phyloP scores from a whole-genome alignment of 2,888 invertebrate genomes.

The Mimas tiliae region DNA sequence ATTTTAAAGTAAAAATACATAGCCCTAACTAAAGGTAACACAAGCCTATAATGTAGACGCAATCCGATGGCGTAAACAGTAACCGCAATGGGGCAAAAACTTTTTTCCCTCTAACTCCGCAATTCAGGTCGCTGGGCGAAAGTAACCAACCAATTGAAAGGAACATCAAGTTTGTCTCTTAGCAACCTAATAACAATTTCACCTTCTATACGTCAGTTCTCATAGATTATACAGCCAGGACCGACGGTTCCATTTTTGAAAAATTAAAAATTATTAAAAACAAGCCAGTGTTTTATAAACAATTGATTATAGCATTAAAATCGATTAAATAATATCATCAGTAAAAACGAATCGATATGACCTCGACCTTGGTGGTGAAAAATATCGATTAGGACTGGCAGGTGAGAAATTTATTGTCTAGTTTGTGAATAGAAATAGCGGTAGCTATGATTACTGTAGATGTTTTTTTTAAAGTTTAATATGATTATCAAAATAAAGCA shows the following conservation, averaged over 20 bases:
- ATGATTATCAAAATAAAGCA: too few relatives aligned
- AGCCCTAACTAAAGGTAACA: not conserved
- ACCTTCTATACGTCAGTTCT: constrained; percentile 33
- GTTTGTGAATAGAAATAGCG: not conserved
- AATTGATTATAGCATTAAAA: not conserved
- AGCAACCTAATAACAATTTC: constrained; percentile 69
- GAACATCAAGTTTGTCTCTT: constrained; percentile 45
- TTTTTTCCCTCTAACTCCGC: constrained; percentile 10
- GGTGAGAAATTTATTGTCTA: constrained; percentile 37
- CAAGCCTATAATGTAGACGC: not conserved
- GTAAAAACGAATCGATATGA: constrained; percentile 39
- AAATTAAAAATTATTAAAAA: constrained; percentile 15
- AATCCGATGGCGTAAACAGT: not conserved
- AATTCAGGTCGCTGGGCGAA: constrained; percentile 26
- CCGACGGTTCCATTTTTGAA: constrained; percentile 51
- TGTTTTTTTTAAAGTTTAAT: too few relatives aligned
- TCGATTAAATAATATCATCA: not conserved
- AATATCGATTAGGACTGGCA: constrained; percentile 42
- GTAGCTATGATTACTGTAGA: not conserved
- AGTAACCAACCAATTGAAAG: constrained; percentile 21
- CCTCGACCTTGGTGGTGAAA: constrained; percentile 51
- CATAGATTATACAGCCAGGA: constrained; percentile 46
- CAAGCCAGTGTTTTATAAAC: constrained; percentile 27
- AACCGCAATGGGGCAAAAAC: constrained; percentile 27
- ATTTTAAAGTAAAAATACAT: not conserved